Percentiles rank a stretch among this genome's conserved stretches.
Conservation (phyloP, 1,140 invertebrate genomes). For the Plodia interpunctella region DNA sequence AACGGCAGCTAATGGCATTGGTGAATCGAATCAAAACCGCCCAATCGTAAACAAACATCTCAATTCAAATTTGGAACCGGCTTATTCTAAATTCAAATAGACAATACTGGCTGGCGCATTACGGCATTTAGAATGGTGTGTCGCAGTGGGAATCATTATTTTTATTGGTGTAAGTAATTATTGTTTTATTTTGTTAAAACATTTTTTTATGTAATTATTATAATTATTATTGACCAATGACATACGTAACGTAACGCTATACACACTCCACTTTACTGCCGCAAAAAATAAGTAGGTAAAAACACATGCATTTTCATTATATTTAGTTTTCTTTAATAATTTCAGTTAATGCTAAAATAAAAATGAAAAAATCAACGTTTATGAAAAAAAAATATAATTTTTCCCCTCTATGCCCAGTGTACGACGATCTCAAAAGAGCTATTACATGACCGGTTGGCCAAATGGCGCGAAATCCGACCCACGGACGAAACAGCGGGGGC, state of each 20-base stretch:
- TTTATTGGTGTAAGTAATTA: not conserved
- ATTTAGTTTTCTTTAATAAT: no score
- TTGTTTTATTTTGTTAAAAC: not conserved
- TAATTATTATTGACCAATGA: no score
- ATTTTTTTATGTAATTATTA: no score
- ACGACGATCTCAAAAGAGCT: conserved; percentile 37
- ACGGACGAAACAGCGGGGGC: conserved; percentile 43
- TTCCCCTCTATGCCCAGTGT: conserved; percentile 23
- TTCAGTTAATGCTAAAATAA: no score
- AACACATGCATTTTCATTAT: no score
- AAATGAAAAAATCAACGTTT: no score
- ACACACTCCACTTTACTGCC: no score
- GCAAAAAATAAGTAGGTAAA: no score
- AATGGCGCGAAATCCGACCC: conserved; percentile 73
- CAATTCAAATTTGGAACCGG: conserved; percentile 62
- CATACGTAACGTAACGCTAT: no score
- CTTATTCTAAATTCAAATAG: conserved; percentile 70
- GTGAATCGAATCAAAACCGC: conserved; percentile 56
- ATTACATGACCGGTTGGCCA: conserved; percentile 72
- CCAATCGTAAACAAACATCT: conserved; percentile 68
- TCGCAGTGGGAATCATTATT: conserved; percentile 22
- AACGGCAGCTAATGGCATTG: conserved; percentile 17
- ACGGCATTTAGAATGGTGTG: conserved; percentile 43
- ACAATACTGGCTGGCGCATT: conserved; percentile 52
- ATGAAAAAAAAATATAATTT: no score